Percentiles rank a stretch among this genome's conserved stretches.
Evolutionary conservation across 2,113 vertebrate genomes (phyloP).

Genomic region (Indicator maculatus): DNA sequence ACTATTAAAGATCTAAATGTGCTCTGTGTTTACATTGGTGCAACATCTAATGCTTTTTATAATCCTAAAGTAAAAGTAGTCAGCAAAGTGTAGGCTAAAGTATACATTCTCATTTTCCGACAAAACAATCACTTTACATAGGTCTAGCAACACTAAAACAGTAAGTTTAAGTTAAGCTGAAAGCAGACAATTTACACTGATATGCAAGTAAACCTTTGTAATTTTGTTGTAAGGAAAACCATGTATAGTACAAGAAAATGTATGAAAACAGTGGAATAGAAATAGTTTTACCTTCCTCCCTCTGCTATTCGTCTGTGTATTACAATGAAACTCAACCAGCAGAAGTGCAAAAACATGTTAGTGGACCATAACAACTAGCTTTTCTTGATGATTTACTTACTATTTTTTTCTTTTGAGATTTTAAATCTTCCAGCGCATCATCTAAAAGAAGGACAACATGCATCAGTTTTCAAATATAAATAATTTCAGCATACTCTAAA

Average conservation of each 20-base stretch:
- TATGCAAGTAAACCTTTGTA: background rate
- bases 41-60: background rate
- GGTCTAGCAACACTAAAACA: background rate
- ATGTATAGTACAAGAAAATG: background rate
- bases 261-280: background rate
- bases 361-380: background rate
- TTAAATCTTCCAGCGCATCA: conserved; percentile 93
- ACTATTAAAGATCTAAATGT: background rate
- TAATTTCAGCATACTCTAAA: background rate
- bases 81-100: background rate
- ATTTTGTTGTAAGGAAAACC: background rate
- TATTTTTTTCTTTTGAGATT: conserved; percentile 93
- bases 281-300: background rate
- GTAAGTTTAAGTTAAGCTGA: background rate
- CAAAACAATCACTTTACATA: background rate
- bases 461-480: conserved; percentile 38
- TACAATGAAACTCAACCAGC: background rate
- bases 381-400: conserved; percentile 81
- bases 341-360: background rate
- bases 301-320: background rate
- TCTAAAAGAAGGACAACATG: conserved; percentile 77
- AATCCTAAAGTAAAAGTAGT: background rate
- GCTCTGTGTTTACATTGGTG: background rate
- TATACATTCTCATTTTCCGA: background rate
- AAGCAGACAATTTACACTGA: background rate